Evolutionary conservation across 2,113 vertebrate species (phyloP).

Genomic region (Rutilus rutilus): DNA sequence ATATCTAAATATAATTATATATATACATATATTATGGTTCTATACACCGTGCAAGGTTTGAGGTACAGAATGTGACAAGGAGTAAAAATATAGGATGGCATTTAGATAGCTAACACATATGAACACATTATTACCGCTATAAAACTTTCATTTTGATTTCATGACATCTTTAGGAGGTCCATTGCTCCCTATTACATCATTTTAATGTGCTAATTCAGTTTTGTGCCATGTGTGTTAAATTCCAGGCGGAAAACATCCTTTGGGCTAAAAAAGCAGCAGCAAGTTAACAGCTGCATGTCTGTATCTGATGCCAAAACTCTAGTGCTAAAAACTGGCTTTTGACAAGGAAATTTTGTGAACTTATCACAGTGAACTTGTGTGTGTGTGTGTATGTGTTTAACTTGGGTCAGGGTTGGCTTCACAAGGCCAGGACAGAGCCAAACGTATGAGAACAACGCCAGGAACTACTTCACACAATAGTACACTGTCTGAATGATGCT

Average conservation of each 20-base stretch:
- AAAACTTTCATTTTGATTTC: slow-evolving; percentile 16
- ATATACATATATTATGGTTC: no score
- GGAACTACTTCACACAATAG: slow-evolving; percentile 20
- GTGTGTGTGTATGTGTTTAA: background rate
- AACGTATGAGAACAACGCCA: background rate
- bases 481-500: background rate
- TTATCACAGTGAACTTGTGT: background rate
- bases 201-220: slow-evolving; percentile 16
- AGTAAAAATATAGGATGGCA: no score
- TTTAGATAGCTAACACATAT: background rate
- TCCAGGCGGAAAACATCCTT: slow-evolving; percentile 24
- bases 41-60: no score
- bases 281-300: slow-evolving; percentile 21
- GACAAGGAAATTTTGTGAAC: background rate
- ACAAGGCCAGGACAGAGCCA: background rate
- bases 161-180: background rate
- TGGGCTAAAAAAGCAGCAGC: slow-evolving; percentile 17
- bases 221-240: slow-evolving; percentile 2
- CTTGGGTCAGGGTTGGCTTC: slow-evolving; percentile 9
- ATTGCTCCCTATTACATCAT: slow-evolving; percentile 11
- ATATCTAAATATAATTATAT: background rate
- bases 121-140: background rate
- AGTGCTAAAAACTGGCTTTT: slow-evolving; percentile 9
- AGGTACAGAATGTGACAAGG: no score
- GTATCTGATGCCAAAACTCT: slow-evolving; percentile 16